Percentiles rank a stretch among this genome's conserved stretches.
Conservation (phyloP, 2,797 vertebrate genomes). For the Oreochromis mossambicus region DNA sequence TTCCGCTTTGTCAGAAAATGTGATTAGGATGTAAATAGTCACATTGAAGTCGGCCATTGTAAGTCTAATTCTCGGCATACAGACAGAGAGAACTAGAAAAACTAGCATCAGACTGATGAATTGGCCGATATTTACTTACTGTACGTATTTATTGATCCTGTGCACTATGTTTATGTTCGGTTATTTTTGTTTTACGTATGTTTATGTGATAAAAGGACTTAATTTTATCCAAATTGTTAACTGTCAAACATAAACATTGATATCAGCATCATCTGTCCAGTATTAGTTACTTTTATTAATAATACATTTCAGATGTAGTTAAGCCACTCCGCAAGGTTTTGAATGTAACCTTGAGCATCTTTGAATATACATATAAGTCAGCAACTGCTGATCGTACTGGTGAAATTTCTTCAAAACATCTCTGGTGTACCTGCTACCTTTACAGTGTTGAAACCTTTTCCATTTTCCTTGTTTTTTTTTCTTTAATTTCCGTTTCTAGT, state of each 20-base stretch:
- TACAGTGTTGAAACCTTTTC: neutral
- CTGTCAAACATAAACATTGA: neutral
- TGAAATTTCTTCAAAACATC: neutral
- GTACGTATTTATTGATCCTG: neutral
- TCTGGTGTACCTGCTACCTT: neutral
- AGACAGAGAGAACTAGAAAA: neutral
- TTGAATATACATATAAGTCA: neutral
- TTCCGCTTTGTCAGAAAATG: neutral
- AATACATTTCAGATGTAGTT: neutral
- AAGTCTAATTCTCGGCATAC: neutral
- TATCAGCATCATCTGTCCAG: neutral
- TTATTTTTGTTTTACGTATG: neutral
- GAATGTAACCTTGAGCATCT: neutral
- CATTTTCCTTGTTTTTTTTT: neutral
- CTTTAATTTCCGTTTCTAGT: neutral
- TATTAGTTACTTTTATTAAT: neutral
- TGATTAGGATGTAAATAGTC: neutral
- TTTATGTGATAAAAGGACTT: neutral
- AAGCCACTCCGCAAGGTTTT: neutral
- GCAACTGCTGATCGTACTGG: rapidly evolving
- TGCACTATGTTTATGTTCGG: neutral
- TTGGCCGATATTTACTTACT: neutral
- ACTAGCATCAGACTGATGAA: neutral
- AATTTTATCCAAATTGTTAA: neutral
- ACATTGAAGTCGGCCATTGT: neutral